A percentile compares a stretch with the other conserved stretches of the same genome.
phyloP scores from a whole-genome alignment of 2,113 vertebrate species.

The Podarcis muralis region DNA sequence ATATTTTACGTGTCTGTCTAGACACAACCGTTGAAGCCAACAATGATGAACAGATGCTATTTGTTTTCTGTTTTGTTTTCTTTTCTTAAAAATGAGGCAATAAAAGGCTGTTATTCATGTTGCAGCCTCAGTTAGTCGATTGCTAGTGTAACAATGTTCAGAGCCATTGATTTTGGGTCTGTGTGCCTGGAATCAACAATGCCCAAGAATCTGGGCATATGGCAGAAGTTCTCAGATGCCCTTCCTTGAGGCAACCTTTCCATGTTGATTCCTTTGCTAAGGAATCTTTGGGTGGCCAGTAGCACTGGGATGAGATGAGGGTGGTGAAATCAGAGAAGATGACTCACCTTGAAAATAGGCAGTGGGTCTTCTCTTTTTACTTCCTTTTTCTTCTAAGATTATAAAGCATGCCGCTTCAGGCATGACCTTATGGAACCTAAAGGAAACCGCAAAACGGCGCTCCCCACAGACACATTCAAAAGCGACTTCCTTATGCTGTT shows the following conservation, averaged over 20 bases:
- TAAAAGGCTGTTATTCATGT: not conserved
- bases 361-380: no score
- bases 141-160: not conserved
- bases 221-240: not conserved
- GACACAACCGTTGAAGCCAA: constrained; percentile 36
- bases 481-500: no score
- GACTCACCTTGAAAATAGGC: not conserved
- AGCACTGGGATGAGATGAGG: no score
- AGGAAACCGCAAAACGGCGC: not conserved
- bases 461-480: not conserved
- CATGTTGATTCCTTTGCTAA: not conserved
- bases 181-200: not conserved
- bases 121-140: not conserved
- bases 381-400: not conserved
- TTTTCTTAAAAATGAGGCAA: constrained; percentile 7
- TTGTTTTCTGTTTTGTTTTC: constrained; percentile 4
- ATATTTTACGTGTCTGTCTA: constrained; percentile 37
- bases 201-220: not conserved
- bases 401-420: not conserved
- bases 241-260: not conserved
- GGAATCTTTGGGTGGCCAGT: not conserved
- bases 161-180: not conserved
- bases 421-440: no score
- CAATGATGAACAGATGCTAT: constrained; percentile 22
- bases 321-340: not conserved